Evolutionary conservation across 2,113 vertebrate species (phyloP).

Genomic region (Salminus brasiliensis): DNA sequence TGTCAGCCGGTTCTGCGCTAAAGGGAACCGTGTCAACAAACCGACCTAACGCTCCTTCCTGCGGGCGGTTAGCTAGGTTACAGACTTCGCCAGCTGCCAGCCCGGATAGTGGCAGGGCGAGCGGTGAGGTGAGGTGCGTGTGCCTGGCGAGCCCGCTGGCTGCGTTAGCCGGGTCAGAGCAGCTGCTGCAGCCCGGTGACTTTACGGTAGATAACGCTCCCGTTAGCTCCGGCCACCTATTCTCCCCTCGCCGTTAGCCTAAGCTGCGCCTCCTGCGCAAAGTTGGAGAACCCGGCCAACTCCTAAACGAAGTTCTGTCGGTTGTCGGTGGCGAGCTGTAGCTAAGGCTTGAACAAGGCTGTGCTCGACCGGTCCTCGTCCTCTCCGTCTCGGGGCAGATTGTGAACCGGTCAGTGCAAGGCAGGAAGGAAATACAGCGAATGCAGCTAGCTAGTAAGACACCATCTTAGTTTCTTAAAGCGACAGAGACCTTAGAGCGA

Average conservation of each 20-base stretch:
- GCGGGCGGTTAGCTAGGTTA: not conserved
- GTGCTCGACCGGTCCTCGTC: not conserved
- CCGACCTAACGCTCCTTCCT: not conserved
- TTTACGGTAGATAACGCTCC: not conserved
- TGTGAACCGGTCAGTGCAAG: constrained; percentile 44
- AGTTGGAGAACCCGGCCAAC: not conserved
- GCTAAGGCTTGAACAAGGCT: not conserved
- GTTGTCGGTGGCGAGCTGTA: not conserved
- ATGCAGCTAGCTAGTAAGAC: constrained; percentile 54
- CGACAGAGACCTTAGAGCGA: constrained; percentile 43
- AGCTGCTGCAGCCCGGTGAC: not conserved
- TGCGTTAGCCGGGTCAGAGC: not conserved
- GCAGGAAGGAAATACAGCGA: constrained; percentile 62
- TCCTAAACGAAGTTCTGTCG: not conserved
- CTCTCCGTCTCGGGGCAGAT: constrained; percentile 31
- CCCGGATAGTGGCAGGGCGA: not conserved
- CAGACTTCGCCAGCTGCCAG: not conserved
- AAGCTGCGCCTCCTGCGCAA: not conserved
- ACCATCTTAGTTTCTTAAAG: constrained; percentile 69
- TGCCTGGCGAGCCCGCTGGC: not conserved
- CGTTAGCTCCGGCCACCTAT: not conserved
- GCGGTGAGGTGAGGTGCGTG: too few relatives aligned
- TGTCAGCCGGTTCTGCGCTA: not conserved
- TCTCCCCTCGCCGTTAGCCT: not conserved
- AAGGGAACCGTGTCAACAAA: not conserved